Conservation (phyloP, 2,888 invertebrate species). For the Dermolepida albohirtum region DNA sequence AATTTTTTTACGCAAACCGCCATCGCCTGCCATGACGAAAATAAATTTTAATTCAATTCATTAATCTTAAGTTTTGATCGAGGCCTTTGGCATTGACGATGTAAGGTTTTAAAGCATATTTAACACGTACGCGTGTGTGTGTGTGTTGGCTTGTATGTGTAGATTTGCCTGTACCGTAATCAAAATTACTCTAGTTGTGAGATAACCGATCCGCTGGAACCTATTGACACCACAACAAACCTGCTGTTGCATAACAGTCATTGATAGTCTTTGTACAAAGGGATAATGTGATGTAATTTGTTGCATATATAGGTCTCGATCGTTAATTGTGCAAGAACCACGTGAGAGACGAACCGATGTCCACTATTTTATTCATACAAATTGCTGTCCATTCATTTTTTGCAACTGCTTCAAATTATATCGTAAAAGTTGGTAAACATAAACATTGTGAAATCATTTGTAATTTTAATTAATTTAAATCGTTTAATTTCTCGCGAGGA, state of each 20-base stretch:
- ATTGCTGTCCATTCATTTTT: no score
- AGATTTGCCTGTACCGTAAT: neutral
- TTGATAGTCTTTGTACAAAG: neutral
- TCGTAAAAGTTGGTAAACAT: no score
- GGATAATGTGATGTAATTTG: conserved; percentile 12
- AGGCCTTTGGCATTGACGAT: conserved; percentile 18
- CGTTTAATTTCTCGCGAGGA: no score
- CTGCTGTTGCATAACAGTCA: conserved; percentile 24
- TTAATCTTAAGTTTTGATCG: conserved; percentile 27
- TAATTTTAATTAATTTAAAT: no score
- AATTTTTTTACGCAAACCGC: conserved; percentile 45
- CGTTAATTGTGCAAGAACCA: no score
- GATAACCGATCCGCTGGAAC: conserved; percentile 16
- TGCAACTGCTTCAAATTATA: no score
- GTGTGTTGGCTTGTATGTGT: neutral
- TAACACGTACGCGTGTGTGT: no score
- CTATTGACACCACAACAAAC: conserved; percentile 24
- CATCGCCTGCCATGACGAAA: conserved; percentile 12
- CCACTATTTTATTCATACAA: no score
- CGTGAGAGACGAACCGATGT: no score
- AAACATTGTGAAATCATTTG: no score
- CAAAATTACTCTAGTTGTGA: neutral
- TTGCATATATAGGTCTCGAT: neutral
- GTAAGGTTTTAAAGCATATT: neutral
- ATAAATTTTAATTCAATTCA: conserved; percentile 25